phyloP scores from a whole-genome alignment of 1,140 invertebrate genomes.

The Penaeus vannamei region DNA sequence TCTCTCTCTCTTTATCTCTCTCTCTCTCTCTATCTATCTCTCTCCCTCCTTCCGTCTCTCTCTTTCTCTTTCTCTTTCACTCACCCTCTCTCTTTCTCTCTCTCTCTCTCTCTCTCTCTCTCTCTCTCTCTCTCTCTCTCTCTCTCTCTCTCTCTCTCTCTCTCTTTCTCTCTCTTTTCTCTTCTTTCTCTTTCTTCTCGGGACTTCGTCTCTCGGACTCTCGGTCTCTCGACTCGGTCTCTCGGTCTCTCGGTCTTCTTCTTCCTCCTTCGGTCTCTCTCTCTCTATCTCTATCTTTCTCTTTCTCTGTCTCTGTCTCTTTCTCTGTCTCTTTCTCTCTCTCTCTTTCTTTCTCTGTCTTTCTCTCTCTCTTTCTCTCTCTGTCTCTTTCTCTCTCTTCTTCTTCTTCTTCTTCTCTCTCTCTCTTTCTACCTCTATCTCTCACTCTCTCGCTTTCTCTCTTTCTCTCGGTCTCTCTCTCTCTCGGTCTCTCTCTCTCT shows the following conservation, averaged over 20 bases:
- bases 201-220: too few relatives aligned
- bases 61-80: not conserved
- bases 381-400: not conserved
- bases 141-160: not conserved
- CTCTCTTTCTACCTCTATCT: not conserved
- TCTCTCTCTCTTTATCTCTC: too few relatives aligned
- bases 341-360: not conserved
- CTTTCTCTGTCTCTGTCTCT: too few relatives aligned
- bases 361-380: not conserved
- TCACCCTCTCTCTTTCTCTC: too few relatives aligned
- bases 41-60: not conserved
- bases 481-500: not conserved
- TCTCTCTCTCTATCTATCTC: too few relatives aligned
- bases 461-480: not conserved
- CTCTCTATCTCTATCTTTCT: too few relatives aligned
- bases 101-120: conserved; percentile 19
- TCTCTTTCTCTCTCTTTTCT: not conserved
- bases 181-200: too few relatives aligned
- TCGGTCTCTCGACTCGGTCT: not conserved
- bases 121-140: conserved; percentile 25
- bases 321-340: conserved; percentile 4
- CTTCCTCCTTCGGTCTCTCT: too few relatives aligned
- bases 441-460: not conserved
- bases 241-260: too few relatives aligned
- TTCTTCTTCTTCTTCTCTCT: not conserved